Evolutionary conservation across 2,113 vertebrate species (phyloP).

Genomic region (Charadrius vociferus): DNA sequence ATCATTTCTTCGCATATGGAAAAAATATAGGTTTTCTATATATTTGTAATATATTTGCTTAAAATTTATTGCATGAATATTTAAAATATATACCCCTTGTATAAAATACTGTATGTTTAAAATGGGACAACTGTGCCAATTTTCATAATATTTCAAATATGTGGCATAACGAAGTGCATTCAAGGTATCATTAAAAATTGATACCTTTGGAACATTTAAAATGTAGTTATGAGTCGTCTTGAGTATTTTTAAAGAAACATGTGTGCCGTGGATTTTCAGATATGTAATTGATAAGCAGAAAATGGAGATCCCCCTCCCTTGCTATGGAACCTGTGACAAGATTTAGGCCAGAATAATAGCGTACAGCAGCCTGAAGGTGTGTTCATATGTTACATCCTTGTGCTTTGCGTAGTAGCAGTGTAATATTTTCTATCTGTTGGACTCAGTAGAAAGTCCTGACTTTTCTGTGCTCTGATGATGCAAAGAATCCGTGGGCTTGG

Average conservation of each 20-base stretch:
- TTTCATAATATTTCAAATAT: constrained; percentile 54
- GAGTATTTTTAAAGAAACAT: background rate
- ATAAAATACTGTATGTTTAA: constrained; percentile 14
- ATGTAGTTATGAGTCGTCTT: background rate
- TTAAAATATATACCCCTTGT: constrained; percentile 39
- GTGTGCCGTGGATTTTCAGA: background rate
- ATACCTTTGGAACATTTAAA: background rate
- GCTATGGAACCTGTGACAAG: background rate
- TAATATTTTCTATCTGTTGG: background rate
- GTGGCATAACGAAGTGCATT: background rate
- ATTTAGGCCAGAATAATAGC: background rate
- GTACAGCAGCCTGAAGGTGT: background rate
- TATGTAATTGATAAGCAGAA: background rate
- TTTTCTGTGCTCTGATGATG: background rate
- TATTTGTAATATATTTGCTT: constrained; percentile 26
- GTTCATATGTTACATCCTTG: background rate
- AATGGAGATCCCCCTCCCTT: background rate
- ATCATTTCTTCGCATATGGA: constrained; percentile 59
- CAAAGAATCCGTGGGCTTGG: background rate
- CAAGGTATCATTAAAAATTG: background rate
- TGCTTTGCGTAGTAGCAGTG: background rate
- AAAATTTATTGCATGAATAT: constrained; percentile 44
- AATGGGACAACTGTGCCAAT: background rate
- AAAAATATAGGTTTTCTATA: constrained; percentile 60
- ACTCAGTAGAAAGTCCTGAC: background rate